Conservation (phyloP, 1,140 invertebrate genomes). For the Drosophila kurseongensis region DNA sequence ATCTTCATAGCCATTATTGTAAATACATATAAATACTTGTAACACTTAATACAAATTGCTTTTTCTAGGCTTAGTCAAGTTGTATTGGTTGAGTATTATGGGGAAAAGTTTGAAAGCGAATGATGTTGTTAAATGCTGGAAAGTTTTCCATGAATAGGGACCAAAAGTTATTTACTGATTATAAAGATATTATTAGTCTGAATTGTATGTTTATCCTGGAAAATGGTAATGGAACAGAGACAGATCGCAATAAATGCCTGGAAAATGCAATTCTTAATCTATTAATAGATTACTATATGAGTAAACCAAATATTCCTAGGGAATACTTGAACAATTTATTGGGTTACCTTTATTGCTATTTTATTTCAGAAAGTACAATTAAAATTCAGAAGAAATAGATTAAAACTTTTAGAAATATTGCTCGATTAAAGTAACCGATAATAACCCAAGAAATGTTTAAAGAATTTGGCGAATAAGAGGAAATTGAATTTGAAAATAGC, state of each 20-base stretch:
- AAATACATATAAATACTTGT: slow-evolving; percentile 53
- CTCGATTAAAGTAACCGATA: too few relatives aligned
- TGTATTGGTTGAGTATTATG: slow-evolving; percentile 24
- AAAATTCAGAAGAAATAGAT: not conserved
- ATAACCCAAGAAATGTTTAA: too few relatives aligned
- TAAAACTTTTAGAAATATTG: not conserved
- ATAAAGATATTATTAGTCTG: not conserved
- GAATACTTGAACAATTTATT: slow-evolving; percentile 6
- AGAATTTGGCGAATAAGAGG: too few relatives aligned
- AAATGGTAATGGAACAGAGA: not conserved
- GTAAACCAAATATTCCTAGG: slow-evolving; percentile 7
- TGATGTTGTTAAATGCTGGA: not conserved
- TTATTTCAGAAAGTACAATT: too few relatives aligned
- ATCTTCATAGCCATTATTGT: slow-evolving; percentile 44
- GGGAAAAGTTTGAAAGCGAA: not conserved
- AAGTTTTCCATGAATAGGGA: not conserved
- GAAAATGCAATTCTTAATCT: slow-evolving; percentile 11
- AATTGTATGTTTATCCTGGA: not conserved
- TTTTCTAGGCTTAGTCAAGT: slow-evolving; percentile 42
- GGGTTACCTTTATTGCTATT: too few relatives aligned
- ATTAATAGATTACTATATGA: slow-evolving; percentile 15
- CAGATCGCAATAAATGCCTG: not conserved
- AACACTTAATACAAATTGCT: slow-evolving; percentile 52
- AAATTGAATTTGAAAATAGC: not conserved
- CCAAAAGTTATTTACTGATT: not conserved